These are phyloP conservation scores for Crocidura indochinensis DNA, from an alignment of 2,797 vertebrate genomes.

Conservation along the genomic window DNA sequence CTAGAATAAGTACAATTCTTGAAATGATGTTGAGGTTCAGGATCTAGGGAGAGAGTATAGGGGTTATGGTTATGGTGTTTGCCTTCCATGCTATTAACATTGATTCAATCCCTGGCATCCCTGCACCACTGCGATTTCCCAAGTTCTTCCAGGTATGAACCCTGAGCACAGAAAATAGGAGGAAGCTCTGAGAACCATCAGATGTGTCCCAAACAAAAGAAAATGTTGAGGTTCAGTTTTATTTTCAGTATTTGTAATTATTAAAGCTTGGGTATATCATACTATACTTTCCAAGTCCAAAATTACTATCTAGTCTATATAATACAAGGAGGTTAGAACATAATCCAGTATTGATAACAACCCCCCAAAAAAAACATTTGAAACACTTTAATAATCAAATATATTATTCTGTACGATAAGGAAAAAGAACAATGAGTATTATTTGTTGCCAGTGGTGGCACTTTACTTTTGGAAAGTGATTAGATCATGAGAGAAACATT, in stretches of 20 bases:
- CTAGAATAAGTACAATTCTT: background rate
- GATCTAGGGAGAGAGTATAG: too few species aligned
- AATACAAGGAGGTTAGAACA: background rate
- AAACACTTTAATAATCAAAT: conserved; percentile 43
- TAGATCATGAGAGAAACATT: conserved; percentile 47
- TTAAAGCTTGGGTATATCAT: background rate
- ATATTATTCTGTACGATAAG: background rate
- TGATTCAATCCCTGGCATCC: too few species aligned
- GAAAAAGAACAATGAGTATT: background rate
- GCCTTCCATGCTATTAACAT: too few species aligned
- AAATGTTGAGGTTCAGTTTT: too few species aligned
- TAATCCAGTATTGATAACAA: background rate
- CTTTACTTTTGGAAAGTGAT: conserved; percentile 49
- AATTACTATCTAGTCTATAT: background rate
- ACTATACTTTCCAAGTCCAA: background rate
- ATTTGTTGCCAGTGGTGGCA: background rate
- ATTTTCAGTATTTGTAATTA: background rate
- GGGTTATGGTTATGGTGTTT: too few species aligned
- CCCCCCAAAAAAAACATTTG: background rate
- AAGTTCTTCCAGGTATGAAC: too few species aligned
- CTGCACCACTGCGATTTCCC: too few species aligned
- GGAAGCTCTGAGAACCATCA: too few species aligned
- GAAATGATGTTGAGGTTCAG: too few species aligned
- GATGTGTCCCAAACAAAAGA: background rate
- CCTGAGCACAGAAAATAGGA: too few species aligned